Base-by-base conservation (phyloP, 1,140 invertebrate genomes). In the Drosophila micromelanica region DNA sequence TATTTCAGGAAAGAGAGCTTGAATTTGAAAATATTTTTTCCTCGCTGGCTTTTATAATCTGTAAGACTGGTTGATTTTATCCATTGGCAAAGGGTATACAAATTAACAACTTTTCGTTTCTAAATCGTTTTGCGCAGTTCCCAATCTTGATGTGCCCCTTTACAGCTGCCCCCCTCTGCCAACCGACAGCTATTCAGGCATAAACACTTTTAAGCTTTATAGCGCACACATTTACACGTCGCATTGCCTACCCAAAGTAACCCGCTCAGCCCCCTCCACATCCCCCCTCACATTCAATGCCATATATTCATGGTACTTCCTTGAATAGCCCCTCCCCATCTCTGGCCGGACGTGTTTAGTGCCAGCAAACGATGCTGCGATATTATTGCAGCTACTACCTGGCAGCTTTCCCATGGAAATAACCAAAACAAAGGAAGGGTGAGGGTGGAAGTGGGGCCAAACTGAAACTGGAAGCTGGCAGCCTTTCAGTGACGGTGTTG, bases 131-230 rank as follows among this genome's bases (percentile, higher is more conserved):
- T 32, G 43, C 20, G 11, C 15, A 64, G 23, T 49, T 60, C 51
- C 17, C 51, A 72, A 57, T 38, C 30, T 43, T 23, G 11, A 15
- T 4, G 8, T 23, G 9, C 13, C 13, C 37, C 15, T 2, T 12
- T 3, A 15, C 11, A 20, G 8, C 13, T n/a, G 3, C 12, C 4
- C 17, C 35, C 17, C 13, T 20, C 38, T 15, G 9, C 38, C 42
- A 15, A 15, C 49, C 32, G 35, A 46, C 35, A 60, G 65, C 82
- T 73, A 78, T 76, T 76, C 63, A 69, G 68, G 75, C 75, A 87
- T 87, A 89, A 87, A 89, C 82, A 87, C 84, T 82, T 82, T 87
- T 82, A 89, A 87, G 84, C 82, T 87, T 87, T 89, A 87, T 87
- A 64, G 84, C 74, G 52, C 45, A 67, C 78, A 87, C 82, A 82